A percentile compares a stretch with the other conserved stretches of the same genome.
These are phyloP conservation scores for Isotomurus palustris DNA, from an alignment of 2,888 invertebrate species.

Conservation along the genomic window DNA sequence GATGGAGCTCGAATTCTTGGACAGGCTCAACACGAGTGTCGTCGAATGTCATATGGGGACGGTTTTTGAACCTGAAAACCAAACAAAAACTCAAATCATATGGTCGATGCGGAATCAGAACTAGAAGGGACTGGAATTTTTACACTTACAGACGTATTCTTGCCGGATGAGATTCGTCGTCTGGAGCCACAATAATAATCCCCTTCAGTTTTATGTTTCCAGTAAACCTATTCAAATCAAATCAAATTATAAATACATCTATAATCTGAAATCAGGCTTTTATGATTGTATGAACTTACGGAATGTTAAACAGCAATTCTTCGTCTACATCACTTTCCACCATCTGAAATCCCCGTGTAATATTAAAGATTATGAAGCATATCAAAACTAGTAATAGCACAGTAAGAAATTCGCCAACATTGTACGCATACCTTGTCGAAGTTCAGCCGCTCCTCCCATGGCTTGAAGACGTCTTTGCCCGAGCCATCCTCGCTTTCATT, in stretches of 20 bases:
- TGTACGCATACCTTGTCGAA: conserved; percentile 71
- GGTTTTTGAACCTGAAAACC: conserved; percentile 75
- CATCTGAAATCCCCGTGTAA: conserved; percentile 59
- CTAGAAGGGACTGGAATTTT: too few relatives aligned
- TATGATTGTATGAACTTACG: conserved; percentile 55
- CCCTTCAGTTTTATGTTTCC: conserved; percentile 94
- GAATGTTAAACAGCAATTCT: conserved; percentile 92
- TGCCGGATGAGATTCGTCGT: conserved; percentile 77
- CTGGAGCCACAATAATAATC: conserved; percentile 83
- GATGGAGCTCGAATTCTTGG: conserved; percentile 82
- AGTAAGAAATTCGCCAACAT: not conserved
- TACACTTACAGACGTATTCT: conserved; percentile 76
- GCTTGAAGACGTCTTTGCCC: conserved; percentile 83
- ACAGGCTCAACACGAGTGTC: conserved; percentile 69
- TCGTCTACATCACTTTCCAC: conserved; percentile 96
- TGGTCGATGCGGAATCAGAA: not conserved
- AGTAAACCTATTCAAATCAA: conserved; percentile 63
- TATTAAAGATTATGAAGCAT: not conserved
- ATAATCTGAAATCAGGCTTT: conserved; percentile 6
- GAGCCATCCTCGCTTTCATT: conserved; percentile 84
- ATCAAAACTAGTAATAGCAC: not conserved
- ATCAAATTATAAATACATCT: conserved; percentile 6
- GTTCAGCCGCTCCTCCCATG: conserved; percentile 81
- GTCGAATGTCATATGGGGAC: conserved; percentile 92
- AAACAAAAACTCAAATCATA: not conserved